A percentile compares a stretch with the other conserved stretches of the same genome.
Conservation (phyloP, 2,113 vertebrate species). For the Chaenocephalus aceratus region DNA sequence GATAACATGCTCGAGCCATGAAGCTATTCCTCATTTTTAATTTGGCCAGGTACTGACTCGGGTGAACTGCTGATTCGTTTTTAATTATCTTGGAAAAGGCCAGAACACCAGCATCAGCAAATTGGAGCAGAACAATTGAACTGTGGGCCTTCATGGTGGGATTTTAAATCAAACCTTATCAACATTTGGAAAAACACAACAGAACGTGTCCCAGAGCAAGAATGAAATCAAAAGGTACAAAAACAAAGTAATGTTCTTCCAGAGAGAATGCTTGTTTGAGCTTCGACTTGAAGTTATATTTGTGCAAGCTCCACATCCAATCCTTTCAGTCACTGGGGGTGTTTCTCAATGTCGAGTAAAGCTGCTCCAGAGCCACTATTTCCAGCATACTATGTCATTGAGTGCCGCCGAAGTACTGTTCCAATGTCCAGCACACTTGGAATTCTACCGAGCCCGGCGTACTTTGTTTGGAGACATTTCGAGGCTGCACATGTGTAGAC, state of each 20-base stretch:
- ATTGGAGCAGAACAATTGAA: constrained; percentile 19
- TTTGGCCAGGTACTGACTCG: constrained; percentile 40
- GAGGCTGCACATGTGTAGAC: too few relatives aligned
- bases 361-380: too few relatives aligned
- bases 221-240: not conserved
- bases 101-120: constrained; percentile 38
- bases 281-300: not conserved
- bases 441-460: too few relatives aligned
- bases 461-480: too few relatives aligned
- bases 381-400: too few relatives aligned
- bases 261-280: not conserved
- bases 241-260: not conserved
- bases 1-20: constrained; percentile 29
- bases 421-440: too few relatives aligned
- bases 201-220: constrained; percentile 20
- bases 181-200: constrained; percentile 18
- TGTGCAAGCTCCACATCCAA: not conserved
- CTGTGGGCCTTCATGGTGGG: constrained; percentile 1
- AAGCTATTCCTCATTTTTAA: constrained; percentile 34
- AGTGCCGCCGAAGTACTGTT: too few relatives aligned
- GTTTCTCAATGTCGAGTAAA: too few relatives aligned
- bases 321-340: not conserved
- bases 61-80: constrained; percentile 42
- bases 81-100: constrained; percentile 45
- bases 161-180: constrained; percentile 31